Evolutionary conservation across 2,888 invertebrate genomes (phyloP), one percentile per base, ranked within the genome.

Genomic region (Diaperis boleti): DNA sequence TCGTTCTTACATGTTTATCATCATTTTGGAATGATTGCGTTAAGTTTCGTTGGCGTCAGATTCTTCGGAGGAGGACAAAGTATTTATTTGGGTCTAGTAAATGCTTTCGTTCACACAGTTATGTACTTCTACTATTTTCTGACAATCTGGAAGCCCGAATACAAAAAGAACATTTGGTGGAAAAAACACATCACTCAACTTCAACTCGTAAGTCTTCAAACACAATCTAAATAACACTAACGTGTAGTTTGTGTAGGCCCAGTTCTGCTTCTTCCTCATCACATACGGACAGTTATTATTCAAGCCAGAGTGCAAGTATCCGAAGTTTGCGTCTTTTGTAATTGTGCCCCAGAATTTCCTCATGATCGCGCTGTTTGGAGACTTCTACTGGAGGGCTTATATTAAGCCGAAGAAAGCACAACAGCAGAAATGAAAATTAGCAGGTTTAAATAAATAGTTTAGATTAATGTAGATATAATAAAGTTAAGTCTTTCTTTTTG

Each of bases 1-100:
- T 86, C 92, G 1, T 94, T 94, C 74, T 85, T 95, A 18, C 95
- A 95, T 75, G 88, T 94, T 3, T 94, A 94, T 75, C 95, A 95
- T 79, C 95, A 95, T 77, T 85, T 88, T 0, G 91, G 92, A 0
- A 94, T 95, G 93, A 86, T 90, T 0, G 29, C 88, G 3, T 84
- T 88, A 0, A 82, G 84, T 59, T 94, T 91, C 89, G 77, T 81
- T 10, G 86, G 83, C 1, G 75, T 81, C 1, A 90, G 88, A 81
- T 90, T 86, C 71, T 71, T 85, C 0, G 83, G 87, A 79, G 92
- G 92, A 75, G 92, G 92, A 0, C 89, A 90, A 72, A 86, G 85
- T 0, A 82, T 86, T 3, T 82, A 86, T 62, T 81, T 91, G 15
- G 90, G 90, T 0, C 75, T 88, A 0, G 76, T 92, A 14, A 95